Conservation (phyloP, 30 jellyfish, hydroid and myxozoan species). For the Turritopsis dohrnii region DNA sequence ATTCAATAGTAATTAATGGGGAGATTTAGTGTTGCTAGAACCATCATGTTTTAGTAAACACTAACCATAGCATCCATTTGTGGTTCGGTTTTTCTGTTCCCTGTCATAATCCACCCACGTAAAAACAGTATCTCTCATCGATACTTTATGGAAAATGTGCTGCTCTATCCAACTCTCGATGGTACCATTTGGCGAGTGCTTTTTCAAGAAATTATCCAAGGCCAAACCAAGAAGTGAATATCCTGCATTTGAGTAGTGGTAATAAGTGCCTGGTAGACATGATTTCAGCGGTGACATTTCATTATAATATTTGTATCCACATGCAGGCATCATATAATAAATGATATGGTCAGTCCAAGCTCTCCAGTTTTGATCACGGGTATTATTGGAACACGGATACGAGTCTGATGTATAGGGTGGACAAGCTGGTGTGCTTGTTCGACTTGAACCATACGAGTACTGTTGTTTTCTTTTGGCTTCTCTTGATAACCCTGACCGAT, state of each 20-base stretch:
- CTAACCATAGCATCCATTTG: conserved; percentile 12
- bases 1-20: too few relatives aligned
- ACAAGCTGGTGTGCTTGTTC: conserved; percentile 12
- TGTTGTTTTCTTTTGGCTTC: background rate
- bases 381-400: background rate
- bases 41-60: too few relatives aligned
- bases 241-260: conserved; percentile 21
- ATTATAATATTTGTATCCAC: conserved; percentile 15
- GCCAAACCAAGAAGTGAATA: conserved; percentile 20
- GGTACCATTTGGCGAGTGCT: background rate
- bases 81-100: background rate
- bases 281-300: background rate
- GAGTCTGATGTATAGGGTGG: background rate
- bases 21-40: too few relatives aligned
- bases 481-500: conserved; percentile 11
- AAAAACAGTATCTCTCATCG: conserved; percentile 4
- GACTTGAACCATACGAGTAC: conserved; percentile 21
- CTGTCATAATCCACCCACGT: conserved; percentile 6
- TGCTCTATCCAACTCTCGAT: background rate
- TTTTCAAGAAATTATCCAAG: conserved; percentile 8
- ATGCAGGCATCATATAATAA: conserved; percentile 20
- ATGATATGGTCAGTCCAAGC: conserved; percentile 17
- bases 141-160: background rate
- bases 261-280: conserved; percentile 17
- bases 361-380: conserved; percentile 13